Conservation (phyloP, 1,140 invertebrate genomes). For the Panagrolaimus sp. region DNA sequence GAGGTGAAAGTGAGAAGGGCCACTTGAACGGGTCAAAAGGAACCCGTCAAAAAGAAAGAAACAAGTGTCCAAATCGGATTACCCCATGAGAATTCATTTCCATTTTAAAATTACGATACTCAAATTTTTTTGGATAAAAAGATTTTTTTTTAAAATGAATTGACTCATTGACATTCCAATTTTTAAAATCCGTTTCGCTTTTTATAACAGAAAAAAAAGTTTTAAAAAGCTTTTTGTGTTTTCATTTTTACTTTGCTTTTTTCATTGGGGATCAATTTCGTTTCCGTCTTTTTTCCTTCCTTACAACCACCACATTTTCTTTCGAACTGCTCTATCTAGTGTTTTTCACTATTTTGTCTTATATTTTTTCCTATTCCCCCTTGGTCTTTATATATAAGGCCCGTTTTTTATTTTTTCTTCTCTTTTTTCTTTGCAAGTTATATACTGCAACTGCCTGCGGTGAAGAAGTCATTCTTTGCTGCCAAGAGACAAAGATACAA, state of each 20-base stretch:
- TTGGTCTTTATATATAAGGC: slow-evolving; percentile 2
- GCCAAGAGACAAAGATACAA: no score
- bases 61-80: slow-evolving; percentile 12
- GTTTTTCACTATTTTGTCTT: neutral
- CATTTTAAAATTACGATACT: neutral
- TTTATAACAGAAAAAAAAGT: no score
- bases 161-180: no score
- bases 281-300: neutral
- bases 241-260: slow-evolving; percentile 9
- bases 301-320: neutral
- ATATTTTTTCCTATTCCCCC: neutral
- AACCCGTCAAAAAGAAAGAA: neutral
- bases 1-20: slow-evolving; percentile 5
- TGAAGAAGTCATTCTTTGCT: neutral
- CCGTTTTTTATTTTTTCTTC: neutral
- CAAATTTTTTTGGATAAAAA: no score
- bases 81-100: neutral
- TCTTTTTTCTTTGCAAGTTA: slow-evolving; percentile 1
- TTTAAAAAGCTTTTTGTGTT: neutral
- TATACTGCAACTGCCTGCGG: neutral
- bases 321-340: neutral
- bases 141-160: no score
- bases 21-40: neutral
- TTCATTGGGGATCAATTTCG: slow-evolving; percentile 11
- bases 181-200: no score